Percentiles rank a stretch among this genome's conserved stretches.
These are phyloP conservation scores for Nipponacmea schrenckii DNA, from an alignment of 2,888 invertebrate species.

Conservation along the genomic window DNA sequence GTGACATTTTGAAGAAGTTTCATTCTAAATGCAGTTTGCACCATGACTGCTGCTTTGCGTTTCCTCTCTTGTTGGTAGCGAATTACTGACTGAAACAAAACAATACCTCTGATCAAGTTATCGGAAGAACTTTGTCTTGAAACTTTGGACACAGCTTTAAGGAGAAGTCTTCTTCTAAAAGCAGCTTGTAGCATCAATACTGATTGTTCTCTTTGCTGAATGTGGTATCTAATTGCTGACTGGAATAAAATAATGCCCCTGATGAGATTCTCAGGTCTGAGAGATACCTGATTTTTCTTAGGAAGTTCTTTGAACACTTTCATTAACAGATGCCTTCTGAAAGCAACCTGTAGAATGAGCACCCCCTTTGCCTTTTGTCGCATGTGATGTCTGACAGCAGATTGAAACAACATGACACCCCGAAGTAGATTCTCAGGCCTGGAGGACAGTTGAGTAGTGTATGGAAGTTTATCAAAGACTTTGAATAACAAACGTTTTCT, in stretches of 20 bases:
- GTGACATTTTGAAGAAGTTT: not conserved
- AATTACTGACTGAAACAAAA: not conserved
- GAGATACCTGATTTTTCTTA: not conserved
- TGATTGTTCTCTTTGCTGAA: not conserved
- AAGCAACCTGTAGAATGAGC: not conserved
- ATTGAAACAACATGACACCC: not conserved
- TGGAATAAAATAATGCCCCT: not conserved
- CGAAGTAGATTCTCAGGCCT: not conserved
- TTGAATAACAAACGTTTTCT: not conserved
- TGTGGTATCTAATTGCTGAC: not conserved
- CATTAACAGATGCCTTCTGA: not conserved
- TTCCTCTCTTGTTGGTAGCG: not conserved
- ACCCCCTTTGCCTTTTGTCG: not conserved
- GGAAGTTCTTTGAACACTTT: not conserved
- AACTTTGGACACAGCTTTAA: not conserved
- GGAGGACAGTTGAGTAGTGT: not conserved
- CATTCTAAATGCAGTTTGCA: not conserved
- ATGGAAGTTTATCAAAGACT: not conserved
- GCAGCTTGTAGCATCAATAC: not conserved
- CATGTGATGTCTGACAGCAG: not conserved
- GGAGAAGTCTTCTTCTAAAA: not conserved
- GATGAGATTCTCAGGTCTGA: not conserved
- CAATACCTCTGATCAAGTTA: not conserved
- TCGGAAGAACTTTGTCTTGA: not conserved
- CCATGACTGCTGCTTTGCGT: not conserved